These are phyloP conservation scores for Myathropa florea DNA, from an alignment of 2,888 invertebrate species.

Conservation along the genomic window DNA sequence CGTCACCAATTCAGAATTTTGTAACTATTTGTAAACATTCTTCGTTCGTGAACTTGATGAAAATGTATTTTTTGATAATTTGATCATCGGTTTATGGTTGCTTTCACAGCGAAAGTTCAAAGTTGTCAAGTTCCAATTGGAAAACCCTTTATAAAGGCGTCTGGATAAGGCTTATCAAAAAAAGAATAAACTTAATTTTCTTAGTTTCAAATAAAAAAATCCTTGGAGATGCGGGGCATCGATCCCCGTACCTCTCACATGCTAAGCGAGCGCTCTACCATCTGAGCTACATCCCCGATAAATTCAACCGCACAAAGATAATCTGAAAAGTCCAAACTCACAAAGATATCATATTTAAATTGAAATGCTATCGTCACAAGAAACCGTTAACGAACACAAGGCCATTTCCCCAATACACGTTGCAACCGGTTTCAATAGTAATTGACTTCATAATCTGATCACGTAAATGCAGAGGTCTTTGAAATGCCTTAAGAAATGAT, in stretches of 20 bases:
- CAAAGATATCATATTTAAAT: neutral
- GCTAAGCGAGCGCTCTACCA: constrained; percentile 78
- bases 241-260: constrained; percentile 74
- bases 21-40: no score
- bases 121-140: no score
- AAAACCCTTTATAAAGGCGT: no score
- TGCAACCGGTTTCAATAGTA: constrained; percentile 6
- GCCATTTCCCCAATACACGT: neutral
- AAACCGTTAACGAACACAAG: neutral
- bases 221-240: constrained; percentile 73
- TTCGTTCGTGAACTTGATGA: no score
- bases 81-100: no score
- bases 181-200: neutral
- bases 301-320: neutral
- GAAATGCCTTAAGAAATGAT: neutral
- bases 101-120: no score
- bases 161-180: no score
- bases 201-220: neutral
- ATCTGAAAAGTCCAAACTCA: neutral
- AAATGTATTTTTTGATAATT: no score
- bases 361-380: neutral
- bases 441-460: constrained; percentile 5
- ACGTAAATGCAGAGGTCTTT: neutral
- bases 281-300: constrained; percentile 77
- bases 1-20: no score